A percentile compares a stretch with the other conserved stretches of the same genome.
Conservation (phyloP, 2,888 invertebrate genomes). For the Apamea sordens region DNA sequence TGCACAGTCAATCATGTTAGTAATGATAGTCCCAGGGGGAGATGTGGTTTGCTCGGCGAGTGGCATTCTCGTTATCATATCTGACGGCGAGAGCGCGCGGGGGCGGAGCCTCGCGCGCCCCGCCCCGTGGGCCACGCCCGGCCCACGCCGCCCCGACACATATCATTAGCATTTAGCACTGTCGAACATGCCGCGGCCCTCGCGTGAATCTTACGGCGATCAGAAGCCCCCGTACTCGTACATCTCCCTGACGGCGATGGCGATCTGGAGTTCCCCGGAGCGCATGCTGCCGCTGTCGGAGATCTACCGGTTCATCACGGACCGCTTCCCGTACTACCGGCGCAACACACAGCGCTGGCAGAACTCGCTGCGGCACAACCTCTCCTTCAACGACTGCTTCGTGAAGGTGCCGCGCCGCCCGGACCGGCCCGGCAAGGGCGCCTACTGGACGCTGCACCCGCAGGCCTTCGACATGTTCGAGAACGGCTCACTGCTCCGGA, state of each 20-base stretch:
- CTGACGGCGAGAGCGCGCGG: slow-evolving; percentile 67
- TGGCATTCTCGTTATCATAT: slow-evolving; percentile 88
- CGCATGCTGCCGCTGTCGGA: slow-evolving; percentile 96
- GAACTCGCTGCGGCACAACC: slow-evolving; percentile 96
- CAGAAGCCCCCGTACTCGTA: slow-evolving; percentile 99
- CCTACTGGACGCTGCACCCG: slow-evolving; percentile 96
- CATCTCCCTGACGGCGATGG: slow-evolving; percentile 99
- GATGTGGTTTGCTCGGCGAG: slow-evolving; percentile 84
- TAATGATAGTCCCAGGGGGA: slow-evolving; percentile 86
- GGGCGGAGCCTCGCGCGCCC: slow-evolving; percentile 66
- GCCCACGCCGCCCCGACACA: slow-evolving; percentile 80
- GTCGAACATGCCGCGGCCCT: slow-evolving; percentile 97
- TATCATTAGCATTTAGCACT: slow-evolving; percentile 91
- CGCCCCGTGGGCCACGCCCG: slow-evolving; percentile 66
- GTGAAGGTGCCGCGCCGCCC: slow-evolving; percentile 96
- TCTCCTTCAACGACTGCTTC: slow-evolving; percentile 99
- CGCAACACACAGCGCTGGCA: slow-evolving; percentile 97
- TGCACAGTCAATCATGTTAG: slow-evolving; percentile 86
- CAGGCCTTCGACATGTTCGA: slow-evolving; percentile 96
- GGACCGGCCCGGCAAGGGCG: slow-evolving; percentile 95
- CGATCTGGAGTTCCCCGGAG: slow-evolving; percentile 99
- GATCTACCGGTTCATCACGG: slow-evolving; percentile 95
- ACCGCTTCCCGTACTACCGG: slow-evolving; percentile 96
- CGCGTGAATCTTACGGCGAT: slow-evolving; percentile 98
- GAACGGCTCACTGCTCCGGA: slow-evolving; percentile 95